phyloP scores from a whole-genome alignment of 2,888 invertebrate genomes.

The Caenorhabditis macrosperma region DNA sequence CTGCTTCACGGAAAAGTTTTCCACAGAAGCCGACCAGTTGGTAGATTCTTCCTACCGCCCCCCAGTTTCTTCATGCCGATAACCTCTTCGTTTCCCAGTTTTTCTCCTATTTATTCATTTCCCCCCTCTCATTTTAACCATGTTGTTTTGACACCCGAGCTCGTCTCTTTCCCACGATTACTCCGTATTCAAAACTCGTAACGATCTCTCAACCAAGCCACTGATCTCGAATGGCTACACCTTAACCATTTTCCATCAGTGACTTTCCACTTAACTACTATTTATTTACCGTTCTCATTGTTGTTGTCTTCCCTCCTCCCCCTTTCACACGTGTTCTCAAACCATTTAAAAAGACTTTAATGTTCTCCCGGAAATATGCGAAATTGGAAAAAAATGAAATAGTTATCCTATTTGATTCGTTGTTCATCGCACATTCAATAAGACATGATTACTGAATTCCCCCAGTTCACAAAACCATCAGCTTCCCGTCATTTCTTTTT shows the following conservation, averaged over 20 bases:
- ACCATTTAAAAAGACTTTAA: not conserved
- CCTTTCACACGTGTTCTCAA: not conserved
- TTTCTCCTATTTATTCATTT: constrained; percentile 20
- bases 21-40: constrained; percentile 38
- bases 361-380: not conserved
- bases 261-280: not conserved
- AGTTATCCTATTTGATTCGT: no score
- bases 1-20: constrained; percentile 30
- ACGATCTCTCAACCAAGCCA: constrained; percentile 40
- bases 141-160: constrained; percentile 52
- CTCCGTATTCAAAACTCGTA: constrained; percentile 39
- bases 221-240: constrained; percentile 48
- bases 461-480: no score
- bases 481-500: no score
- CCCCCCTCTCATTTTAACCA: constrained; percentile 15
- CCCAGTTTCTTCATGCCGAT: constrained; percentile 20
- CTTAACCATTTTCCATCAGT: constrained; percentile 7
- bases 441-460: no score
- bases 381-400: no score
- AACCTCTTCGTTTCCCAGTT: constrained; percentile 24
- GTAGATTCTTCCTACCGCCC: constrained; percentile 56
- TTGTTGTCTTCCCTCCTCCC: not conserved
- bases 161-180: constrained; percentile 15
- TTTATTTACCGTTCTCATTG: constrained; percentile 2
- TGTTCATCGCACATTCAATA: no score